These are phyloP conservation scores for Andrena trimmerana DNA, from an alignment of 2,888 invertebrate genomes.

Conservation along the genomic window DNA sequence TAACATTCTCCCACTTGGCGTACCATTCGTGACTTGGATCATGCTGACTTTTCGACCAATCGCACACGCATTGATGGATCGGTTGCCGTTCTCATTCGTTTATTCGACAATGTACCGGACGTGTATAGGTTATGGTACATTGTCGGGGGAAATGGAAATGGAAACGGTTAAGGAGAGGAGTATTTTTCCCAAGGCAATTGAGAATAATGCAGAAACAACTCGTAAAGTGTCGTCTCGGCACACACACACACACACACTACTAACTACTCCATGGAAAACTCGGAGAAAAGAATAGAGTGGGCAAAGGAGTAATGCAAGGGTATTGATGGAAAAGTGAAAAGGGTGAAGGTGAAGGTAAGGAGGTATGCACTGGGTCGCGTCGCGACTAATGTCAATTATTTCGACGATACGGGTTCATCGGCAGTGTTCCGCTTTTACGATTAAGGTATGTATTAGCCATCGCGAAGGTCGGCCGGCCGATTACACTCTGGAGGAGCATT, in stretches of 20 bases:
- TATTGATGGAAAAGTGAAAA: no score
- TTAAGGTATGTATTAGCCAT: constrained; percentile 77
- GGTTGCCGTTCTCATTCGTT: neutral
- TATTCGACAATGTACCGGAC: neutral
- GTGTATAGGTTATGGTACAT: no score
- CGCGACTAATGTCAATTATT: constrained; percentile 15
- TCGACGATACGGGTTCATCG: constrained; percentile 26
- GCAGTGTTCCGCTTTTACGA: constrained; percentile 11
- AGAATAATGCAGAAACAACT: neutral
- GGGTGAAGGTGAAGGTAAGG: no score
- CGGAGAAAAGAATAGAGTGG: neutral
- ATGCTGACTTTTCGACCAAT: neutral
- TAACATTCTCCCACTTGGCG: neutral
- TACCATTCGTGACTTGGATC: neutral
- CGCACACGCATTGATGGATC: neutral
- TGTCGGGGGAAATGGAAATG: no score
- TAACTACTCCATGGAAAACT: neutral
- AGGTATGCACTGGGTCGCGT: constrained; percentile 1
- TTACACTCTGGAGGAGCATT: constrained; percentile 77
- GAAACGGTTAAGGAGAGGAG: no score
- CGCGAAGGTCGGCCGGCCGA: constrained; percentile 81
- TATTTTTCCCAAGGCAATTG: no score
- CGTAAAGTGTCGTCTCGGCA: neutral
- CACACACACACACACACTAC: no score
- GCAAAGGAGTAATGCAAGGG: no score